phyloP scores from a whole-genome alignment of 2,797 vertebrate genomes.

The Anabacerthia variegaticeps region DNA sequence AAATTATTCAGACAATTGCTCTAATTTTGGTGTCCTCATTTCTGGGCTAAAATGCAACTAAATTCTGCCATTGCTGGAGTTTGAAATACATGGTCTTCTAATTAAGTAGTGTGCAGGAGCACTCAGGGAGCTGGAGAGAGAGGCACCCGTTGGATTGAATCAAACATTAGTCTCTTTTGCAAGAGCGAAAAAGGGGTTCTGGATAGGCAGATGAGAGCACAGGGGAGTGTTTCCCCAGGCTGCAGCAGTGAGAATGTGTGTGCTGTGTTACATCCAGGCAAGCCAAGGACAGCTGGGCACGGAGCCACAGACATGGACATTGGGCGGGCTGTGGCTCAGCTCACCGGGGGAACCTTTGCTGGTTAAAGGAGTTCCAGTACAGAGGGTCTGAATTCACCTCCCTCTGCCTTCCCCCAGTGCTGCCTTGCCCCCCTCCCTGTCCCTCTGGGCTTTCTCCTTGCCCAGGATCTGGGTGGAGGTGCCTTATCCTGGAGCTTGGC shows the following conservation, averaged over 20 bases:
- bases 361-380: not conserved
- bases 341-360: not conserved
- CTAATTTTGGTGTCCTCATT: conserved; percentile 59
- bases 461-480: not conserved
- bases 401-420: not conserved
- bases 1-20: conserved; percentile 38
- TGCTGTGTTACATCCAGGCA: not conserved
- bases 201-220: not conserved
- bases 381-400: accelerated
- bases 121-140: not conserved
- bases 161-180: not conserved
- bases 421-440: not conserved
- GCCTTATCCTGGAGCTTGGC: not conserved
- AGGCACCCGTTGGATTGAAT: not conserved
- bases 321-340: not conserved
- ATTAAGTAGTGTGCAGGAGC: not conserved
- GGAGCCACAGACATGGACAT: accelerated
- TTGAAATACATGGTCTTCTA: not conserved
- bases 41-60: conserved; percentile 48
- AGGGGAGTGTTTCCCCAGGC: not conserved
- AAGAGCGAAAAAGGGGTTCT: not conserved
- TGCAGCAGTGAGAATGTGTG: not conserved
- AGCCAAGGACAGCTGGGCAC: not conserved
- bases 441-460: not conserved
- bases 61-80: not conserved